These are phyloP conservation scores for Eidolon helvum DNA, from an alignment of 2,113 vertebrate genomes.

Conservation along the genomic window DNA sequence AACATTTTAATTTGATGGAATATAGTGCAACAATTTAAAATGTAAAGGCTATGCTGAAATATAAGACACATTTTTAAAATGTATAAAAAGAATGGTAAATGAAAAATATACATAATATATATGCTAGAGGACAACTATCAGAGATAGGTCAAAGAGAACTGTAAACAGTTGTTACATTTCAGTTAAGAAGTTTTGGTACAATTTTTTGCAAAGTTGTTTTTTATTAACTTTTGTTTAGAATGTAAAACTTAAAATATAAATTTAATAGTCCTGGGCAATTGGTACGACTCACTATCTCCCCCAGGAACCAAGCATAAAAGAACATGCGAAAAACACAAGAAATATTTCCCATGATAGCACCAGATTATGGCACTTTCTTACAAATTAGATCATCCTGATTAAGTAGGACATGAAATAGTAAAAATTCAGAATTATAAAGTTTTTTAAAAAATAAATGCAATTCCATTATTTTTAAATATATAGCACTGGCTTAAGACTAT, in stretches of 20 bases:
- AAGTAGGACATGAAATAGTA: background rate
- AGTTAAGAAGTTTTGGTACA: background rate
- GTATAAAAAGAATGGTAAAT: background rate
- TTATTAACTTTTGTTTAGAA: slow-evolving; percentile 19
- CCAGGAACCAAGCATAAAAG: background rate
- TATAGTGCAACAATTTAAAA: background rate
- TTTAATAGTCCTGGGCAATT: background rate
- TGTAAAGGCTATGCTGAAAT: background rate
- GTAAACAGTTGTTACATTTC: background rate
- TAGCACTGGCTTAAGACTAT: background rate
- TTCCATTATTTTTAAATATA: slow-evolving; percentile 26
- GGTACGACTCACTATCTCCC: background rate
- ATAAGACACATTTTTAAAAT: background rate
- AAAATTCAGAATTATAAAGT: slow-evolving; percentile 14
- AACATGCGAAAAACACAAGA: background rate
- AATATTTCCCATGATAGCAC: background rate
- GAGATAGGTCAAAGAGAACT: background rate
- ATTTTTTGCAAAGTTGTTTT: background rate
- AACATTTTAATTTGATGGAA: background rate
- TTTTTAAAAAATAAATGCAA: background rate
- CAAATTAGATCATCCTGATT: background rate
- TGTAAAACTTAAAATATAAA: background rate
- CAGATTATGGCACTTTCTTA: background rate
- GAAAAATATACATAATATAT: background rate
- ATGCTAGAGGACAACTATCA: background rate